Conservation (phyloP, 2,888 invertebrate species). For the Pheosia gnoma region DNA sequence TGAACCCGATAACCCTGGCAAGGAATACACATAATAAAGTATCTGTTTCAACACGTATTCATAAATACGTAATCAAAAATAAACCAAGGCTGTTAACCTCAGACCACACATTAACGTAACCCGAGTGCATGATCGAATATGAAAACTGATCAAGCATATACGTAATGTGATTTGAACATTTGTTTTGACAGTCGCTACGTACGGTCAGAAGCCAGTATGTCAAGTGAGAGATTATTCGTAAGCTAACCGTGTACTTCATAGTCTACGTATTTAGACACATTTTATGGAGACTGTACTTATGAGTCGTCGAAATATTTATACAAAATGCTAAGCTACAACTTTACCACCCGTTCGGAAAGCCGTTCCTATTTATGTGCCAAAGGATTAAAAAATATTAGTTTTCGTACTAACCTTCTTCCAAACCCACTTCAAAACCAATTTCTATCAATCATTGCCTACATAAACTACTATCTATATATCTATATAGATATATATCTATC, state of each 20-base stretch:
- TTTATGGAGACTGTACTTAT: too few species aligned
- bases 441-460: not conserved
- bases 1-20: constrained; percentile 17
- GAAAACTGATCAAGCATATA: constrained; percentile 15
- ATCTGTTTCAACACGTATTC: constrained; percentile 53
- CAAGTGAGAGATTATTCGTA: too few species aligned
- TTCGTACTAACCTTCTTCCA: not conserved
- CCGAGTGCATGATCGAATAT: constrained; percentile 35
- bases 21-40: constrained; percentile 30
- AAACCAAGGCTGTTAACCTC: constrained; percentile 42
- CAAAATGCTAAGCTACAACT: too few species aligned
- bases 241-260: too few species aligned
- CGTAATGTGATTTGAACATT: constrained; percentile 12
- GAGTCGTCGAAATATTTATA: too few species aligned
- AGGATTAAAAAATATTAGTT: not conserved
- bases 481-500: too few species aligned
- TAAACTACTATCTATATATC: too few species aligned
- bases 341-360: too few species aligned
- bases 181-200: too few species aligned
- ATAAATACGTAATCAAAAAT: constrained; percentile 58
- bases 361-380: constrained; percentile 5
- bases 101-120: constrained; percentile 49
- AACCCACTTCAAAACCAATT: constrained; percentile 11
- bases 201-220: too few species aligned
- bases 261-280: too few species aligned